phyloP scores from a whole-genome alignment of 2,888 invertebrate species.

The Thumatha senex region DNA sequence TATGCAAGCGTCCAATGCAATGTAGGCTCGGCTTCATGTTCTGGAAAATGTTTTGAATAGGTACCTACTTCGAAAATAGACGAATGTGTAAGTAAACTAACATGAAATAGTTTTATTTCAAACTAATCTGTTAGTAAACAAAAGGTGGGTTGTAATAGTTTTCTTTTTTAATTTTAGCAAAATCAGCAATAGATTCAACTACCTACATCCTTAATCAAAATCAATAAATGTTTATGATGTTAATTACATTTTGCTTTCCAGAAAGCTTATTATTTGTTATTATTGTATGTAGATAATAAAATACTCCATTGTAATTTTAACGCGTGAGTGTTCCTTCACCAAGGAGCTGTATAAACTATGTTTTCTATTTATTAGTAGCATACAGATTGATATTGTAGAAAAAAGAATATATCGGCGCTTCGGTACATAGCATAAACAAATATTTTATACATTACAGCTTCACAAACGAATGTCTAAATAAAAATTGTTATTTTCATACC shows the following conservation, averaged over 20 bases:
- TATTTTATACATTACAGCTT: conserved; percentile 56
- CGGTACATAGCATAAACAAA: conserved; percentile 34
- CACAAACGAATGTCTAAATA: conserved; percentile 51
- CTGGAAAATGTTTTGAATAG: too few relatives aligned
- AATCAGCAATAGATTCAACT: too few relatives aligned
- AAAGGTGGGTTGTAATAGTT: too few relatives aligned
- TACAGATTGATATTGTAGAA: conserved; percentile 34
- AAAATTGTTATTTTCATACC: conserved; percentile 46
- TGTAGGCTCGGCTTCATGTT: too few relatives aligned
- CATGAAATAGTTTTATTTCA: too few relatives aligned
- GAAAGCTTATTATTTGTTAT: conserved; percentile 38
- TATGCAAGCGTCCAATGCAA: too few relatives aligned
- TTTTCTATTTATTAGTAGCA: conserved; percentile 40
- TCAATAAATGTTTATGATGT: too few relatives aligned
- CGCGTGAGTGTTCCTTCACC: conserved; percentile 20
- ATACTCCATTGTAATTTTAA: conserved; percentile 26
- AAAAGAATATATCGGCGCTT: conserved; percentile 28
- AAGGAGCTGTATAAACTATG: conserved; percentile 25
- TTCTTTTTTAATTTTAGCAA: too few relatives aligned
- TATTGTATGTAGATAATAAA: conserved; percentile 40
- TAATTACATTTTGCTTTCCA: conserved; percentile 9
- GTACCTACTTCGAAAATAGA: too few relatives aligned
- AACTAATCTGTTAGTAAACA: too few relatives aligned
- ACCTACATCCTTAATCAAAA: too few relatives aligned
- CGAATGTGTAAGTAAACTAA: too few relatives aligned